Evolutionary conservation across 2,797 vertebrate genomes (phyloP).

Genomic region (Phrynocephalus vlangalii): DNA sequence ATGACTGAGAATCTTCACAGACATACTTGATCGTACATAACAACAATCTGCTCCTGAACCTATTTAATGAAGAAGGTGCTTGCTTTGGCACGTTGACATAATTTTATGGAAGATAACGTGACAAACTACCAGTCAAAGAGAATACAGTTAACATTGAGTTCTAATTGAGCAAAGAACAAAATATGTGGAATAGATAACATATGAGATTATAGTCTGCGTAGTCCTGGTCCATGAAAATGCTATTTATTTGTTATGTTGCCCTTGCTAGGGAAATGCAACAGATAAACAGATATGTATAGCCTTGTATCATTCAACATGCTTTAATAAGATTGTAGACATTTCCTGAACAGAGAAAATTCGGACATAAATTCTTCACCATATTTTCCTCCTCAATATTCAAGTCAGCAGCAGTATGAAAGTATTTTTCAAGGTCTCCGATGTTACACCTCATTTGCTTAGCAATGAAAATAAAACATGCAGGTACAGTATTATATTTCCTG

Average conservation of each 20-base stretch:
- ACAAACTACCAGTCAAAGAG: conserved; percentile 23
- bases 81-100: background rate
- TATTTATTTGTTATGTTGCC: background rate
- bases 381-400: background rate
- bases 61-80: conserved; percentile 46
- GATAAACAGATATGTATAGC: background rate
- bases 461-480: background rate
- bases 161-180: background rate
- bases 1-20: no score
- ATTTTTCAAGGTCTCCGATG: background rate
- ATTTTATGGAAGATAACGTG: conserved; percentile 6
- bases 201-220: background rate
- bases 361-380: background rate
- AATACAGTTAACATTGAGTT: background rate
- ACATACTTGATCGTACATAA: no score
- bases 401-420: background rate
- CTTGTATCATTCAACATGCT: background rate
- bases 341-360: background rate
- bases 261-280: background rate
- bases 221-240: background rate
- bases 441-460: background rate
- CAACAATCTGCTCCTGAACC: background rate
- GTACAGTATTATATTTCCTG: background rate
- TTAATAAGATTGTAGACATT: background rate
- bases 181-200: no score